phyloP scores from a whole-genome alignment of 2,888 invertebrate species.

The Balanococcus diminutus region DNA sequence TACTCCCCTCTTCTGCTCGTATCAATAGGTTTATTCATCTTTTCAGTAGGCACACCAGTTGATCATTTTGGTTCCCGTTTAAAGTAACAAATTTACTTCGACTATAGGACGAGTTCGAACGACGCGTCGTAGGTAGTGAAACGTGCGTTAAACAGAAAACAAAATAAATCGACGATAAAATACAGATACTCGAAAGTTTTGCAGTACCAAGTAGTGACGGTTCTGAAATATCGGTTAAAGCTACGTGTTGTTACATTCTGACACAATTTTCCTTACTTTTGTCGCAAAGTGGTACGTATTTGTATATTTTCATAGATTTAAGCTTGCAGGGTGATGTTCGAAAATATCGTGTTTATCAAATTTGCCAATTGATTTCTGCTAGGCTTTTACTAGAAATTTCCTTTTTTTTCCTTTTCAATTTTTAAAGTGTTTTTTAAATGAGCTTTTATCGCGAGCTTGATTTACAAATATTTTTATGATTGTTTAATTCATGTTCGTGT shows the following conservation, averaged over 20 bases:
- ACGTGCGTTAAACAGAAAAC: not conserved
- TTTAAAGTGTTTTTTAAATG: not conserved
- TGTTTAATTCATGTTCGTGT: not conserved
- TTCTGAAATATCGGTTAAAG: conserved; percentile 25
- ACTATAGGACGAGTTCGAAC: not conserved
- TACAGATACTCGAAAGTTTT: conserved; percentile 17
- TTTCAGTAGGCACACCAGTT: conserved; percentile 4
- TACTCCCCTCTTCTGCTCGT: not conserved
- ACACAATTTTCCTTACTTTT: conserved; percentile 9
- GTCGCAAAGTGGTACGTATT: conserved; percentile 1
- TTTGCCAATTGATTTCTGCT: not conserved
- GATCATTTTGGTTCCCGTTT: conserved; percentile 19
- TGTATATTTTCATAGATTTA: not conserved
- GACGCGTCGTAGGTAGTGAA: not conserved
- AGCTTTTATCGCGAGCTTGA: not conserved
- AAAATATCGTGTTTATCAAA: not conserved
- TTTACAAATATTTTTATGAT: not conserved
- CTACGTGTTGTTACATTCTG: conserved; percentile 3
- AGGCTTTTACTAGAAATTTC: not conserved
- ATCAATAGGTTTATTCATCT: not conserved
- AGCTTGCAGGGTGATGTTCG: not conserved
- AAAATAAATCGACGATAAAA: not conserved
- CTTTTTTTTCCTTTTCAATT: not conserved
- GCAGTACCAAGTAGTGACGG: conserved; percentile 23
- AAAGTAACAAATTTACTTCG: conserved; percentile 19